Percentiles rank a stretch among this genome's conserved stretches.
phyloP scores from a whole-genome alignment of 2,113 vertebrate species.

The Charina bottae region DNA sequence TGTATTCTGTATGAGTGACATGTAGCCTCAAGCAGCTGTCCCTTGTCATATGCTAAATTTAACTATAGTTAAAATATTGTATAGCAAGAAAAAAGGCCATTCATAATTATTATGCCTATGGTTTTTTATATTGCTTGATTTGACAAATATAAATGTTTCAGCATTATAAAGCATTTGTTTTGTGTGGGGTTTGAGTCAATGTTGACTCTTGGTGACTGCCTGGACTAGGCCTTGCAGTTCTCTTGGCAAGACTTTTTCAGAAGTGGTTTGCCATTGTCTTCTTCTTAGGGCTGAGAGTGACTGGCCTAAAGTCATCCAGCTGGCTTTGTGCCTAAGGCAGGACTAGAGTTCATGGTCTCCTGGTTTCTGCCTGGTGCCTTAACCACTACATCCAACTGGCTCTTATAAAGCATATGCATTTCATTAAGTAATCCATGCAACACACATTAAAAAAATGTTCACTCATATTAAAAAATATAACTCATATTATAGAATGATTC shows the following conservation, averaged over 20 bases:
- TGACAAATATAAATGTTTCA: not conserved
- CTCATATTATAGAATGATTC: no score
- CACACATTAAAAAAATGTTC: no score
- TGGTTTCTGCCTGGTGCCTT: not conserved
- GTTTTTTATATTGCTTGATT: not conserved
- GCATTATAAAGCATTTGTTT: not conserved
- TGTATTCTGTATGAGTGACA: constrained; percentile 11
- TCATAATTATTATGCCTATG: constrained; percentile 2
- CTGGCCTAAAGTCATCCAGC: not conserved
- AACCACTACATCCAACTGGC: not conserved
- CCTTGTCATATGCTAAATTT: constrained; percentile 6
- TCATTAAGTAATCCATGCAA: not conserved
- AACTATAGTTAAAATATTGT: constrained; percentile 12
- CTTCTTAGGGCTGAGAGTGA: not conserved
- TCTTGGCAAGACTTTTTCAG: not conserved
- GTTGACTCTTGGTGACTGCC: not conserved
- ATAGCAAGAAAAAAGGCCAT: not conserved
- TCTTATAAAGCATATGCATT: not conserved
- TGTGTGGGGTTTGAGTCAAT: not conserved
- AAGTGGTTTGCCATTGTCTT: not conserved
- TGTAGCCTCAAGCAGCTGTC: not conserved
- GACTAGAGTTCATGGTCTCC: not conserved
- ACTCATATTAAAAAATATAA: no score
- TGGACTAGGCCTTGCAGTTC: not conserved
- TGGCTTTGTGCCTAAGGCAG: not conserved